Evolutionary conservation across 2,113 vertebrate species (phyloP).

Genomic region (Solenodon paradoxus): DNA sequence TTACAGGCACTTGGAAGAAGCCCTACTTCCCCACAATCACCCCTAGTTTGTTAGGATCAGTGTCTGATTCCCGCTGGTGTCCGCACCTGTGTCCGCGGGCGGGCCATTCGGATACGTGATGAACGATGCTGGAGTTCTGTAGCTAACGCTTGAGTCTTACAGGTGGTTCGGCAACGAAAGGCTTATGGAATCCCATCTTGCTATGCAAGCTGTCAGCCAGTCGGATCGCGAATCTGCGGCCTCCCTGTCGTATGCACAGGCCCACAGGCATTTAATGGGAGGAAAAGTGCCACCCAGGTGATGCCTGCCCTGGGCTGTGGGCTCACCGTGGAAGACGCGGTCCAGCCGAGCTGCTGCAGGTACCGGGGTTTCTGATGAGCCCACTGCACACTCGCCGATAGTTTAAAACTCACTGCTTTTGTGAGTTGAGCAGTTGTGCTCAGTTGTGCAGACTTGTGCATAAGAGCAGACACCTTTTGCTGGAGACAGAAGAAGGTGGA

Average conservation of each 20-base stretch:
- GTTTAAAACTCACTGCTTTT: too few relatives aligned
- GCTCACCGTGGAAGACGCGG: background rate
- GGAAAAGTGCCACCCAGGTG: background rate
- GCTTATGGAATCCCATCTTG: too few relatives aligned
- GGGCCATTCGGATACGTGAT: slow-evolving; percentile 50
- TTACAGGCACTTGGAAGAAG: slow-evolving; percentile 45
- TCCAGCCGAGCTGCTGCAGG: background rate
- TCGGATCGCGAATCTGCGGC: too few relatives aligned
- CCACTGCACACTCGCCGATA: too few relatives aligned
- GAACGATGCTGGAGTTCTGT: slow-evolving; percentile 69
- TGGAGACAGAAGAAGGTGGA: slow-evolving; percentile 67
- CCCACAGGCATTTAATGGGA: too few relatives aligned
- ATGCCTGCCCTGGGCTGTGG: background rate
- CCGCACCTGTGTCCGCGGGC: slow-evolving; percentile 59
- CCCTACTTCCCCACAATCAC: slow-evolving; percentile 27
- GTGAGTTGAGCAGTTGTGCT: too few relatives aligned
- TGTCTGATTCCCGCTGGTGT: slow-evolving; percentile 49
- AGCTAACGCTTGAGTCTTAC: background rate
- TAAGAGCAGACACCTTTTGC: slow-evolving; percentile 58
- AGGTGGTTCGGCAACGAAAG: too few relatives aligned
- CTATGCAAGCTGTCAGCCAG: too few relatives aligned
- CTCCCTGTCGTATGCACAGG: too few relatives aligned
- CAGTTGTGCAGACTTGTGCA: too few relatives aligned
- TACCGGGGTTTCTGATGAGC: too few relatives aligned
- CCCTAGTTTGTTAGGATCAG: slow-evolving; percentile 35